These are phyloP conservation scores for Casuarius casuarius DNA, from an alignment of 2,113 vertebrate species.

Conservation along the genomic window DNA sequence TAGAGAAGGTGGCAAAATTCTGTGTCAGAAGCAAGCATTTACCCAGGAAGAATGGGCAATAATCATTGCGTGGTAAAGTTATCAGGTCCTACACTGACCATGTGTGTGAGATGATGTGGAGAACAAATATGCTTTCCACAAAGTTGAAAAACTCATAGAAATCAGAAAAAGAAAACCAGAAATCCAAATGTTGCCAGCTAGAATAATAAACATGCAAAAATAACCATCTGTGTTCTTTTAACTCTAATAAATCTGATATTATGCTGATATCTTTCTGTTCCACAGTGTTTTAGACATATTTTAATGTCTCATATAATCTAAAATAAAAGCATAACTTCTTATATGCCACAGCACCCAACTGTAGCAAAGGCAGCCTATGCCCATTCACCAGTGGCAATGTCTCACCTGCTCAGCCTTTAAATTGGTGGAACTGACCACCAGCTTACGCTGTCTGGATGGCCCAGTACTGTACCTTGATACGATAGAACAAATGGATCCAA, in stretches of 20 bases:
- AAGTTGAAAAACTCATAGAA: neutral
- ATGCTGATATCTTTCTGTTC: neutral
- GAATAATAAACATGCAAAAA: neutral
- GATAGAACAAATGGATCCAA: constrained; percentile 16
- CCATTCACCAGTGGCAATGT: neutral
- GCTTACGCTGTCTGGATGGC: neutral
- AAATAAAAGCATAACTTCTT: neutral
- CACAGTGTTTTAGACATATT: neutral
- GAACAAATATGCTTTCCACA: neutral
- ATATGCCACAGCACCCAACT: neutral
- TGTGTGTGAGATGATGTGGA: neutral
- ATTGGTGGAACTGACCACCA: neutral
- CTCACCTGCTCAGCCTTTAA: neutral
- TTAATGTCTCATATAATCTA: neutral
- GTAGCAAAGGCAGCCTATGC: neutral
- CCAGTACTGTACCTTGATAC: neutral
- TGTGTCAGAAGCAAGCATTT: neutral
- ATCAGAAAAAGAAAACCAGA: neutral
- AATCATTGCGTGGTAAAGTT: neutral
- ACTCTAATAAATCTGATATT: neutral
- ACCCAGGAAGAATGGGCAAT: neutral
- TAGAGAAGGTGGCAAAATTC: neutral
- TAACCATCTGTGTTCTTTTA: neutral
- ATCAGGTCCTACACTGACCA: neutral
- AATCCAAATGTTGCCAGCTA: neutral